Evolutionary conservation across 1,140 invertebrate species (phyloP).

Genomic region (Ostrea denselamellosa): DNA sequence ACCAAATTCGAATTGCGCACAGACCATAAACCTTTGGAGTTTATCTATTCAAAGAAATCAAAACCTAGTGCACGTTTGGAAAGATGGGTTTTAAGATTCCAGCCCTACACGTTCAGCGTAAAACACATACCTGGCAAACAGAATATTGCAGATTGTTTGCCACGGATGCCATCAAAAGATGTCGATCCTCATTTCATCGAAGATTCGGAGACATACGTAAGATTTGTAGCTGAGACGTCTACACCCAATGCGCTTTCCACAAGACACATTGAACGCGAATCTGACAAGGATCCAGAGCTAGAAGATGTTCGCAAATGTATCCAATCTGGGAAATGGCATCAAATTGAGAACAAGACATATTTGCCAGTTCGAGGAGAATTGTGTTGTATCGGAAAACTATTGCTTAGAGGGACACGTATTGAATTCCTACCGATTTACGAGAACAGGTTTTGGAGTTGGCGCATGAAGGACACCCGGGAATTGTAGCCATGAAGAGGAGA

Average conservation of each 20-base stretch:
- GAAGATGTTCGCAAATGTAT: slow-evolving; percentile 10
- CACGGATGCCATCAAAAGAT: neutral
- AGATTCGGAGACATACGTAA: slow-evolving; percentile 45
- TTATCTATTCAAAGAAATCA: slow-evolving; percentile 53
- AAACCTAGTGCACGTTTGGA: slow-evolving; percentile 60
- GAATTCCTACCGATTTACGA: neutral
- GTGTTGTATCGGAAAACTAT: slow-evolving; percentile 38
- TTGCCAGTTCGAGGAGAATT: slow-evolving; percentile 36
- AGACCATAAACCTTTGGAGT: too few relatives aligned
- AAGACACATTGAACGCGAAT: slow-evolving; percentile 44
- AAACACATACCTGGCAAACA: slow-evolving; percentile 50
- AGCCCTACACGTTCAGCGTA: slow-evolving; percentile 52
- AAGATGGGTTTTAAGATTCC: slow-evolving; percentile 58
- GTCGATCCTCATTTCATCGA: neutral
- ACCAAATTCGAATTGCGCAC: slow-evolving; percentile 69
- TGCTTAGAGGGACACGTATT: slow-evolving; percentile 30
- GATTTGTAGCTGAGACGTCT: slow-evolving; percentile 47
- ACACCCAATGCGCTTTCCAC: too few relatives aligned
- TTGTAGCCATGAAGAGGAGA: too few relatives aligned
- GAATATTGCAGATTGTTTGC: slow-evolving; percentile 56
- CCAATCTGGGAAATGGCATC: neutral
- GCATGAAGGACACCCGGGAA: slow-evolving; percentile 75
- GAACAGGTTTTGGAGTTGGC: slow-evolving; percentile 22
- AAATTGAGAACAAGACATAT: slow-evolving; percentile 28
- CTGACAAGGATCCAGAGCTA: neutral